phyloP scores from a whole-genome alignment of 1,140 invertebrate genomes.

The Hylyphantes graminicola region DNA sequence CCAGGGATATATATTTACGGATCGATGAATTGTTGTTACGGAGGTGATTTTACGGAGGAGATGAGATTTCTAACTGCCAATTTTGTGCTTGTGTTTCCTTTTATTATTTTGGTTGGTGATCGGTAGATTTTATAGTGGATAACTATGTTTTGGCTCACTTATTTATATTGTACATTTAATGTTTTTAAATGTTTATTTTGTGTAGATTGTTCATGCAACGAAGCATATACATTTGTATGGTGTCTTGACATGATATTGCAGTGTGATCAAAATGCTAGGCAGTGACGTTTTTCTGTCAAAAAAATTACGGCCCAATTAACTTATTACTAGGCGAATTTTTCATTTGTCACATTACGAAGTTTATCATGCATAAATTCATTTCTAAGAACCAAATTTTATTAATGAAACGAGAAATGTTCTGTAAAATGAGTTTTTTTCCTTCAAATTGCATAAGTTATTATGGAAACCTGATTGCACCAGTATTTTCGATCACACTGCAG shows the following conservation, averaged over 20 bases:
- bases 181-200: slow-evolving; percentile 55
- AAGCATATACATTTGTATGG: not conserved
- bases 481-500: too few species aligned
- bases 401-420: not conserved
- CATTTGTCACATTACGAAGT: not conserved
- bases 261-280: not conserved
- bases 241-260: not conserved
- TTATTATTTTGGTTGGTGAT: slow-evolving; percentile 43
- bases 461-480: too few species aligned
- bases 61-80: slow-evolving; percentile 58
- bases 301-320: not conserved
- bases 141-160: slow-evolving; percentile 52
- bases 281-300: not conserved
- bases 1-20: slow-evolving; percentile 51
- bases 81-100: slow-evolving; percentile 53
- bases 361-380: not conserved
- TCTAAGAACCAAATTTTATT: not conserved
- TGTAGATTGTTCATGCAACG: slow-evolving; percentile 13
- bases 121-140: slow-evolving; percentile 55
- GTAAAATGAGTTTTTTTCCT: too few species aligned
- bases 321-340: not conserved
- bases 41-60: slow-evolving; percentile 7
- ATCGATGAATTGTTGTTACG: slow-evolving; percentile 41
- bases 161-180: slow-evolving; percentile 59
- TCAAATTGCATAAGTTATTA: too few species aligned